Evolutionary conservation across 2,888 invertebrate species (phyloP), one percentile per base, ranked within the genome.

Genomic region (Crocallis elinguaria): DNA sequence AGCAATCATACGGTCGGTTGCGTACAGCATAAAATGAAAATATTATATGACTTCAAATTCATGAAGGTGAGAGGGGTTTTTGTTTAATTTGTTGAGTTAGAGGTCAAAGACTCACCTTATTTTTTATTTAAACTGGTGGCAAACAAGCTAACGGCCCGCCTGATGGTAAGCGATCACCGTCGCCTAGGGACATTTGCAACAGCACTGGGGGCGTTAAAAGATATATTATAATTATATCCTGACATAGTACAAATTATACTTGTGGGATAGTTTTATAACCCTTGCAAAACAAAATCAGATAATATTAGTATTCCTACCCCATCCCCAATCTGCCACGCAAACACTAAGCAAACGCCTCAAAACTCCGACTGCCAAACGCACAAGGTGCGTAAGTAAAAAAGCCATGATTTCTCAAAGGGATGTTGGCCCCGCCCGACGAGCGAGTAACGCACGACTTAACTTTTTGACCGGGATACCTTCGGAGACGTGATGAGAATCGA

Each of bases 401-500:
- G 67, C 78, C 78, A 84, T 88, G 88, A 88, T 88, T 88, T 88
- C 88, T 86, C 88, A 83, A 82, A 87, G 88, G 88, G 81, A 85
- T 84, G 86, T 85, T 81, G 83, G 82, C 52, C 45, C 39, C 37
- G 11, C 49, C 46, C 46, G 46, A 21, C 42, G 50, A 48, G 43
- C 49, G 60, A 56, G 64, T 64, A 64, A 81, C 87, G 88, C 88
- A 88, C 87, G 88, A 88, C 84, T 86, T 85, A 81, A 86, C 88
- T 87, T 86, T 87, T 83, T 88, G 88, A 88, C 88, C 86, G 84
- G 88, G 84, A 85, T 87, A 88, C 88, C 88, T 87, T 80, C 70
- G 67, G 61, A 68, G 74, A 87, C 88, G 88, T 88, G 88, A 88
- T 75, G 68, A 66, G 88, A 86, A 87, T 87, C 67, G 71, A 67